phyloP scores from a whole-genome alignment of 2,113 vertebrate genomes.

The Crotalus viridis region DNA sequence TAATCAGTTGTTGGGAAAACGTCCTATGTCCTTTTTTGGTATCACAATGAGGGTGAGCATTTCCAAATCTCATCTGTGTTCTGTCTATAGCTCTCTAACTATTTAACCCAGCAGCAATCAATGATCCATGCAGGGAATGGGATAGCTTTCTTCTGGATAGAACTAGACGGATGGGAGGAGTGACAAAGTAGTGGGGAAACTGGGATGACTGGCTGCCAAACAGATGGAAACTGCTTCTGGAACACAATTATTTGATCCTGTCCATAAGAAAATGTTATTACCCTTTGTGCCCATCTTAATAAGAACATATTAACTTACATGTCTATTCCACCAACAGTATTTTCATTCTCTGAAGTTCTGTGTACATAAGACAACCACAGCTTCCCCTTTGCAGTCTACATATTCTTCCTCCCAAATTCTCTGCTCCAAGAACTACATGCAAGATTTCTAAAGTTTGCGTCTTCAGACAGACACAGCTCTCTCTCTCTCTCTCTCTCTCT shows the following conservation, averaged over 20 bases:
- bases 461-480: no score
- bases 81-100: no score
- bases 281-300: neutral
- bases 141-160: neutral
- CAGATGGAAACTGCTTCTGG: neutral
- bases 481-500: neutral
- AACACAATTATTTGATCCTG: neutral
- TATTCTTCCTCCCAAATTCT: neutral
- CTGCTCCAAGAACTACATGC: no score
- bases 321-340: neutral
- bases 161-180: neutral
- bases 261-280: neutral
- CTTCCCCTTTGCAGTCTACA: neutral
- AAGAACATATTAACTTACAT: neutral
- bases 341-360: no score
- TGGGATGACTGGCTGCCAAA: neutral
- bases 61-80: neutral
- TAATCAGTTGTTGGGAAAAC: neutral
- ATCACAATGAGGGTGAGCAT: neutral
- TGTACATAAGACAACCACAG: neutral
- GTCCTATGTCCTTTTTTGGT: constrained; percentile 30
- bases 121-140: neutral
- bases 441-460: no score
- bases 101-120: neutral
- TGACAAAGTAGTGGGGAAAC: neutral